phyloP scores from a whole-genome alignment of 1,140 invertebrate species.

The Eumaeus atala region DNA sequence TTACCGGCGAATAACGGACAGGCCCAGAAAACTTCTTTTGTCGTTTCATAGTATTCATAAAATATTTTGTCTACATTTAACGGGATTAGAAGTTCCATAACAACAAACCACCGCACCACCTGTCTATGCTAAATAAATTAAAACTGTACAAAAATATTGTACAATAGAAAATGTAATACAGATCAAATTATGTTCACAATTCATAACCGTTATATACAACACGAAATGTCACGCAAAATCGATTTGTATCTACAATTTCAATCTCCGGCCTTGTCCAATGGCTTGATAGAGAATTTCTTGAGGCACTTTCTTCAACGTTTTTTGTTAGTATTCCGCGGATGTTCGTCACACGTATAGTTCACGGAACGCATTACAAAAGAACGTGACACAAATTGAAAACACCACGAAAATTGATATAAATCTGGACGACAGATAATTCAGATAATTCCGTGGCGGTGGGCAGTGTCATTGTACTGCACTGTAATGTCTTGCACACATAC shows the following conservation, averaged over 20 bases:
- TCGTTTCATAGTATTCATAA: no score
- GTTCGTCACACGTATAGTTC: slow-evolving; percentile 16
- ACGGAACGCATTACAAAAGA: slow-evolving; percentile 10
- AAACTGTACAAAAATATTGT: no score
- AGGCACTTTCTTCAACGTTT: slow-evolving; percentile 30
- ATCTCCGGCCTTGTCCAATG: slow-evolving; percentile 31
- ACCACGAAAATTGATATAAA: background rate
- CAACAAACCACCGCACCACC: no score
- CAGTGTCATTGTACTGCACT: background rate
- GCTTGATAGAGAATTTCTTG: slow-evolving; percentile 27
- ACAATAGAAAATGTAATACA: background rate
- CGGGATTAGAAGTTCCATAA: no score
- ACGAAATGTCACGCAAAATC: slow-evolving; percentile 31
- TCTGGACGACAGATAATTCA: background rate
- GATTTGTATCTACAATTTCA: slow-evolving; percentile 33
- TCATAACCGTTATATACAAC: slow-evolving; percentile 16
- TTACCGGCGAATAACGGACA: no score
- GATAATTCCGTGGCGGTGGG: background rate
- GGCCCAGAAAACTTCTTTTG: no score
- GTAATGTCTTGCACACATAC: no score
- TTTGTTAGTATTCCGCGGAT: slow-evolving; percentile 20
- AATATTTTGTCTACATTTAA: no score
- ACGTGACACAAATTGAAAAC: slow-evolving; percentile 11
- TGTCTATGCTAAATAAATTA: no score
- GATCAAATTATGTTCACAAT: background rate